Percentiles rank a stretch among this genome's conserved stretches.
These are phyloP conservation scores for Hyalella azteca DNA, from an alignment of 2,888 invertebrate species.

Conservation along the genomic window DNA sequence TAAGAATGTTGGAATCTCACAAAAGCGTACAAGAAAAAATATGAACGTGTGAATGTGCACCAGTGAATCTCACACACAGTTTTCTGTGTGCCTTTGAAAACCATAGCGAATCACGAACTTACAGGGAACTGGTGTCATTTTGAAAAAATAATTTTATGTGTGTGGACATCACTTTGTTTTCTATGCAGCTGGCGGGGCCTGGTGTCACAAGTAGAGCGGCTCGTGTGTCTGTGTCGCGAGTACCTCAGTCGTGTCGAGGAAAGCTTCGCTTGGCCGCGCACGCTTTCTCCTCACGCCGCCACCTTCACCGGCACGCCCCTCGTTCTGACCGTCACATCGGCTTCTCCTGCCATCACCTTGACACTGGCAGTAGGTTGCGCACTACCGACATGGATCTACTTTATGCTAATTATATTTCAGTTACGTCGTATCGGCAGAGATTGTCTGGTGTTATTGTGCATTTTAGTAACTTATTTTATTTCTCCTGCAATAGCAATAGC, in stretches of 20 bases:
- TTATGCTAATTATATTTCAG: too few species aligned
- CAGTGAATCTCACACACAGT: not conserved
- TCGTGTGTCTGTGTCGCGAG: constrained; percentile 60
- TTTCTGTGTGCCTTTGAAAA: not conserved
- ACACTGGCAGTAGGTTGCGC: not conserved
- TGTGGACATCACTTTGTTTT: not conserved
- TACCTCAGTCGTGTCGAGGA: constrained; percentile 65
- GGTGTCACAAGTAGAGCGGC: constrained; percentile 64
- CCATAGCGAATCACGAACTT: too few species aligned
- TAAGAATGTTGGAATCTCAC: too few species aligned
- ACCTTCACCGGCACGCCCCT: constrained; percentile 65
- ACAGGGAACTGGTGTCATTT: too few species aligned
- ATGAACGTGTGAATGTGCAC: too few species aligned
- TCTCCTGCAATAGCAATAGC: too few species aligned
- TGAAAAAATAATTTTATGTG: too few species aligned
- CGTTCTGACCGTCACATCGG: constrained; percentile 62
- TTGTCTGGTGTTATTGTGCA: too few species aligned
- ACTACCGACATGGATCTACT: not conserved
- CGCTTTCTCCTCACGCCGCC: constrained; percentile 65
- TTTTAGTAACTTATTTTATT: too few species aligned
- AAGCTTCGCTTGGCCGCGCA: constrained; percentile 63
- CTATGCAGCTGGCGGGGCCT: constrained; percentile 61
- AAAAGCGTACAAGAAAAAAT: too few species aligned
- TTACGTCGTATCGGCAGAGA: too few species aligned
- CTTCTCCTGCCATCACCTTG: constrained; percentile 59